phyloP scores from a whole-genome alignment of 2,888 invertebrate genomes.

The Anarsia innoxiella region DNA sequence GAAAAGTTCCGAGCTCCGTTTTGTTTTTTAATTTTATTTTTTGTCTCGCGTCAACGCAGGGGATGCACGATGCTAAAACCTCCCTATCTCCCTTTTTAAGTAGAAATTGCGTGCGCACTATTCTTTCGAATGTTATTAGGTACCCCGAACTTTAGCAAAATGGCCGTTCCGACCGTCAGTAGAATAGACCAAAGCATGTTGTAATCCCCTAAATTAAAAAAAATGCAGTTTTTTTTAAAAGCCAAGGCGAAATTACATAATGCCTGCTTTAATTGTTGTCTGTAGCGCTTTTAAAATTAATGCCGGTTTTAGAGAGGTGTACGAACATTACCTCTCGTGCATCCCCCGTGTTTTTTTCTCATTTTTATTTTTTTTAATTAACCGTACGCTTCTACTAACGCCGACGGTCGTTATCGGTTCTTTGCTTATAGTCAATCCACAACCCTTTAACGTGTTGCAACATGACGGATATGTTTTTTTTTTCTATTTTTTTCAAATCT shows the following conservation, averaged over 20 bases:
- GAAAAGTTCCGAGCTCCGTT: constrained; percentile 64
- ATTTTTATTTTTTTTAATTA: constrained; percentile 43
- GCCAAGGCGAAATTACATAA: constrained; percentile 45
- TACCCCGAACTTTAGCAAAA: constrained; percentile 13
- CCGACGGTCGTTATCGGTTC: constrained; percentile 45
- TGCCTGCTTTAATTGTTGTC: constrained; percentile 65
- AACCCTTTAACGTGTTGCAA: constrained; percentile 63
- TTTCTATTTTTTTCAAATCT: constrained; percentile 31
- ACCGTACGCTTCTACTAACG: constrained; percentile 71
- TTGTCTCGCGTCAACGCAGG: constrained; percentile 68
- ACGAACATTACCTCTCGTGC: constrained; percentile 60
- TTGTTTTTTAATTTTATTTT: constrained; percentile 42
- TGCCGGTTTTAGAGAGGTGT: constrained; percentile 47
- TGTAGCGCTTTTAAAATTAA: constrained; percentile 48
- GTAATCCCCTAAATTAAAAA: constrained; percentile 43
- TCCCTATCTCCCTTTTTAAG: constrained; percentile 47
- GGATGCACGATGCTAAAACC: constrained; percentile 73
- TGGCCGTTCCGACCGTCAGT: constrained; percentile 24
- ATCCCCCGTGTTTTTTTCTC: constrained; percentile 66
- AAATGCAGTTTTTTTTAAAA: constrained; percentile 25
- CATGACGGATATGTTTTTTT: constrained; percentile 48
- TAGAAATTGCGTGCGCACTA: constrained; percentile 27
- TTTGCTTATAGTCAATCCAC: constrained; percentile 60
- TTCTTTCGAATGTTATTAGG: constrained; percentile 16
- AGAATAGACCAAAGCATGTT: constrained; percentile 52